Conservation (phyloP, 53 echinoderm and acorn worm genomes). For the Mesocentrotus franciscanus region DNA sequence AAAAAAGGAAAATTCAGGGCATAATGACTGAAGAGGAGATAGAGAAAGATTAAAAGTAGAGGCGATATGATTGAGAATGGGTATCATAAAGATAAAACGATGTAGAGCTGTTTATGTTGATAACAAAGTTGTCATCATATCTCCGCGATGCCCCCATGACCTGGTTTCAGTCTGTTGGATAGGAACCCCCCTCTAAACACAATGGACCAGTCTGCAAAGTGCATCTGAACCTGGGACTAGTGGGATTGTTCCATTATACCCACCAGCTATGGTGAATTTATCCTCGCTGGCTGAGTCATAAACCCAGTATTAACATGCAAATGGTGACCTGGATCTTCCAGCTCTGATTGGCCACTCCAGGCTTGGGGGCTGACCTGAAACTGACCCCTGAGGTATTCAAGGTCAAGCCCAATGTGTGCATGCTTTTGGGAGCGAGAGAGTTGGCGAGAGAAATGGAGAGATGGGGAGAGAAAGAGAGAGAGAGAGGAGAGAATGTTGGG, state of each 20-base stretch:
- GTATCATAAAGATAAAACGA: neutral
- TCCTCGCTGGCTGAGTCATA: conserved; percentile 46
- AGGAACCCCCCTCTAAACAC: neutral
- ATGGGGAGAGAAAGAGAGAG: neutral
- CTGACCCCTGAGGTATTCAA: conserved; percentile 57
- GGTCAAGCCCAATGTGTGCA: conserved; percentile 59
- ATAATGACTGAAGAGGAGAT: neutral
- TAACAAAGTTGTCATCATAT: neutral
- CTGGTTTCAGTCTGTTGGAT: neutral
- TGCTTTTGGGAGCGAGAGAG: conserved; percentile 4
- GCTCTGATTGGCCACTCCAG: conserved; percentile 48
- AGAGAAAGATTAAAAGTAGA: neutral
- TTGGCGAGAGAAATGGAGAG: neutral
- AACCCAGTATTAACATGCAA: conserved; percentile 65
- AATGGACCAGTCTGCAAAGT: conserved; percentile 60
- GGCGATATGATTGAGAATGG: too few species aligned
- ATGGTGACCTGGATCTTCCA: conserved; percentile 65
- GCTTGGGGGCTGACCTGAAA: conserved; percentile 52
- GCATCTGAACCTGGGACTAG: conserved; percentile 47
- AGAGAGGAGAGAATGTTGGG: neutral
- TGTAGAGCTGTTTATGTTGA: neutral
- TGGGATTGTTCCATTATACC: conserved; percentile 61
- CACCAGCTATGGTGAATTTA: conserved; percentile 27
- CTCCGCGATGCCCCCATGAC: neutral
- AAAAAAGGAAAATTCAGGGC: too few species aligned